Percentiles rank a stretch among this genome's conserved stretches.
These are phyloP conservation scores for Ceratina japonica DNA, from an alignment of 1,140 invertebrate genomes.

Conservation along the genomic window DNA sequence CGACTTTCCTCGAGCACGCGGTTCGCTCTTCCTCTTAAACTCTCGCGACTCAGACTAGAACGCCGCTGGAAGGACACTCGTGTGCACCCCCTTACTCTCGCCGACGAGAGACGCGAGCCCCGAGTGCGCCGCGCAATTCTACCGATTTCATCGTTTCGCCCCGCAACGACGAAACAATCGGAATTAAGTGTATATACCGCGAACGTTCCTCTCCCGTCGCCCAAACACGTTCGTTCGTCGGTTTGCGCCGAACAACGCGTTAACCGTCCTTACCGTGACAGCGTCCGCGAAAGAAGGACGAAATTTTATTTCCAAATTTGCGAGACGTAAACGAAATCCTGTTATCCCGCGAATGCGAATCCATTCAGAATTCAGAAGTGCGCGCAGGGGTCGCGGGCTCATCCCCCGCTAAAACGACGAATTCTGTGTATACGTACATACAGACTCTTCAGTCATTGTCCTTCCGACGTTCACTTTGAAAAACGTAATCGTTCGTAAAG, in stretches of 20 bases:
- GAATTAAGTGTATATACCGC: conserved; percentile 46
- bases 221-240: conserved; percentile 8
- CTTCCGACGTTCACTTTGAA: conserved; percentile 6
- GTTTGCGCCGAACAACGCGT: conserved; percentile 20
- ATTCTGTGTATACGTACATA: neutral
- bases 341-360: neutral
- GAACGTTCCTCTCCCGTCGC: neutral
- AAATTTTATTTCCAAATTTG: neutral
- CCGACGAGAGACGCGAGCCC: conserved; percentile 20
- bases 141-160: conserved; percentile 47
- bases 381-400: neutral
- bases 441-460: neutral
- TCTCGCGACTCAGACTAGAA: neutral
- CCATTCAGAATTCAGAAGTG: neutral
- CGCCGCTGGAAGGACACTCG: conserved; percentile 37
- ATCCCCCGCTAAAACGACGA: conserved; percentile 1
- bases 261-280: conserved; percentile 23
- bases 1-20: conserved; percentile 46
- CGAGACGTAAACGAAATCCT: no score
- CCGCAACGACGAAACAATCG: conserved; percentile 39
- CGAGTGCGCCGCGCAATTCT: neutral
- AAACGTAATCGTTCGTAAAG: no score
- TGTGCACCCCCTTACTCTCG: conserved; percentile 37
- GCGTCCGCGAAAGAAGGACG: no score
- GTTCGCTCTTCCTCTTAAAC: conserved; percentile 36